Evolutionary conservation across 2,888 invertebrate species (phyloP).

Genomic region (Agrotis puta): DNA sequence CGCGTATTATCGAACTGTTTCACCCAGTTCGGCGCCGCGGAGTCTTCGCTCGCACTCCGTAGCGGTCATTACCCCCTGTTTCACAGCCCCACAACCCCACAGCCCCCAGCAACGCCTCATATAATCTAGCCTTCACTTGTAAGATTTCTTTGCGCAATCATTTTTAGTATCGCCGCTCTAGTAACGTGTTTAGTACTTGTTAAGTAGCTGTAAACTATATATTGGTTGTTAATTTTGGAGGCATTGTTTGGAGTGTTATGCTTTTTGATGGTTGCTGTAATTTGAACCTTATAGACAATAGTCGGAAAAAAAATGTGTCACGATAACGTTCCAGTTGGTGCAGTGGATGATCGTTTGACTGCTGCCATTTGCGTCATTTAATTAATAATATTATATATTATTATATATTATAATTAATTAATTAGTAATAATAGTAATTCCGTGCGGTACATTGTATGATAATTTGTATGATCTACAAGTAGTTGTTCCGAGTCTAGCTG

Average conservation of each 20-base stretch:
- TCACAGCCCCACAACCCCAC: constrained; percentile 6
- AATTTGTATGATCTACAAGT: no score
- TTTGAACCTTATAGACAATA: no score
- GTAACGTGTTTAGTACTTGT: constrained; percentile 45
- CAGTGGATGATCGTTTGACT: no score
- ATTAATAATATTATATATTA: no score
- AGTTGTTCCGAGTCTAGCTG: no score
- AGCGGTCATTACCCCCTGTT: constrained; percentile 56
- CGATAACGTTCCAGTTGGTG: no score
- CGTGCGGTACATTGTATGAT: no score
- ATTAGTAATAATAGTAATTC: no score
- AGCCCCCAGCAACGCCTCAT: constrained; percentile 50
- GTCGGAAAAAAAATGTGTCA: no score
- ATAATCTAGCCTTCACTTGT: constrained; percentile 60
- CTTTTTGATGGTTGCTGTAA: neutral
- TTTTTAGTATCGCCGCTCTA: constrained; percentile 45
- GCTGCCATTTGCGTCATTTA: no score
- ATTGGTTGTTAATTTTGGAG: constrained; percentile 11
- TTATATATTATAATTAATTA: no score
- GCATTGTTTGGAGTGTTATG: neutral
- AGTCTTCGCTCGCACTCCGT: constrained; percentile 50
- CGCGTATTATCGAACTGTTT: constrained; percentile 37
- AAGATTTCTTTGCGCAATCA: constrained; percentile 55
- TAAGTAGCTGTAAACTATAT: constrained; percentile 43
- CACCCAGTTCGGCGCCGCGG: constrained; percentile 50